These are phyloP conservation scores for Agrochola lychnidis DNA, from an alignment of 2,888 invertebrate genomes.

Conservation along the genomic window DNA sequence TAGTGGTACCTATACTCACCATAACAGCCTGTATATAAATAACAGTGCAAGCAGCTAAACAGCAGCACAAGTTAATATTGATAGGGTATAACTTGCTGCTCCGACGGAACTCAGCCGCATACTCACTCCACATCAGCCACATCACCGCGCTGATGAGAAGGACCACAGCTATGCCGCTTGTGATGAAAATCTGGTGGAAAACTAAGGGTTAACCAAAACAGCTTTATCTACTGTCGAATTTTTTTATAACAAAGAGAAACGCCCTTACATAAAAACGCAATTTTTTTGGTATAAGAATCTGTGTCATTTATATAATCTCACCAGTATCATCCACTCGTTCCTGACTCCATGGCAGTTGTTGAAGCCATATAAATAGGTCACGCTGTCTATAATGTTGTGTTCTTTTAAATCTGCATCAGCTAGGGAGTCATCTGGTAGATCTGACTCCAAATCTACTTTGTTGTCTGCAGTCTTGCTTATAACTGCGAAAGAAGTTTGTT, in stretches of 20 bases:
- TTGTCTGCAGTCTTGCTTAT: conserved; percentile 77
- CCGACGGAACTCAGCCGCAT: conserved; percentile 82
- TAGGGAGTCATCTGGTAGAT: conserved; percentile 91
- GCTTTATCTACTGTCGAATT: not conserved
- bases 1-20: conserved; percentile 80
- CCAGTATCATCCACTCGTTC: conserved; percentile 89
- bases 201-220: not conserved
- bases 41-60: conserved; percentile 91
- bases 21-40: conserved; percentile 92
- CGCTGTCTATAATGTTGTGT: conserved; percentile 93
- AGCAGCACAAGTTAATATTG: conserved; percentile 91
- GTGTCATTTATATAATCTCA: conserved; percentile 61
- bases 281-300: not conserved
- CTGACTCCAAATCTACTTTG: conserved; percentile 87
- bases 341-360: conserved; percentile 88
- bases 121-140: conserved; percentile 85
- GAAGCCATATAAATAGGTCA: conserved; percentile 93
- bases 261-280: not conserved
- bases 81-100: conserved; percentile 90
- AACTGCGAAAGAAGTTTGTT: conserved; percentile 51
- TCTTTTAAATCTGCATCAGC: conserved; percentile 92
- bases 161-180: conserved; percentile 80
- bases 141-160: conserved; percentile 79
- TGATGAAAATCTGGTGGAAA: conserved; percentile 81
- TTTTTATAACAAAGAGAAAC: not conserved